These are phyloP conservation scores for Hyperoplus lanceolatus DNA, from an alignment of 2,797 vertebrate genomes.

Conservation along the genomic window DNA sequence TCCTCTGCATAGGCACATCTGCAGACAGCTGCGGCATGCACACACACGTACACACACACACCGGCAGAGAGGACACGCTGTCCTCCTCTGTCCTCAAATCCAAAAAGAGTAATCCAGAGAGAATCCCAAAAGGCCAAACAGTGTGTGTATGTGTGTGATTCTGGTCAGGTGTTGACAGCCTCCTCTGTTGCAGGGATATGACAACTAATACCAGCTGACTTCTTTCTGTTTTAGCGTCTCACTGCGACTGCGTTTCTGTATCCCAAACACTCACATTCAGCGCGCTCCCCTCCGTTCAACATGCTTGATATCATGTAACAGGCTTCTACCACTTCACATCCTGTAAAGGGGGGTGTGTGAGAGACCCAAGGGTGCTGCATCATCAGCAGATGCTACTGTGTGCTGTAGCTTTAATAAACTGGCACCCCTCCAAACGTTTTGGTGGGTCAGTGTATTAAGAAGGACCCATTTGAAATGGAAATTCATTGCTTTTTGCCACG, in stretches of 20 bases:
- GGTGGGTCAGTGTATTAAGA: conserved; percentile 60
- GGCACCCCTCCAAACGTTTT: conserved; percentile 68
- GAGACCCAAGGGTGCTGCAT: conserved; percentile 76
- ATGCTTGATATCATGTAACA: conserved; percentile 91
- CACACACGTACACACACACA: conserved; percentile 64
- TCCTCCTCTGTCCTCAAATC: conserved; percentile 76
- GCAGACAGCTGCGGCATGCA: conserved; percentile 81
- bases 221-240: conserved; percentile 69
- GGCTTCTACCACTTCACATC: conserved; percentile 90
- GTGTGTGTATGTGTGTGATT: conserved; percentile 41
- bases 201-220: conserved; percentile 69
- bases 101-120: conserved; percentile 68
- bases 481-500: conserved; percentile 53
- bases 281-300: conserved; percentile 78
- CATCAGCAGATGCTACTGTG: conserved; percentile 72
- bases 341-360: conserved; percentile 65
- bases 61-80: conserved; percentile 71
- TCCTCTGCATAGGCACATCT: conserved; percentile 79
- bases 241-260: conserved; percentile 62
- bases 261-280: conserved; percentile 79
- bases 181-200: conserved; percentile 57
- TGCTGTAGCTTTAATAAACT: conserved; percentile 57
- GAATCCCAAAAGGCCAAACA: conserved; percentile 30
- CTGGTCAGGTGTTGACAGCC: conserved; percentile 71
- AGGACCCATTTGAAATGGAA: conserved; percentile 76